A percentile compares a stretch with the other conserved stretches of the same genome.
phyloP scores from a whole-genome alignment of 2,797 vertebrate genomes.

The Chrosomus eos region DNA sequence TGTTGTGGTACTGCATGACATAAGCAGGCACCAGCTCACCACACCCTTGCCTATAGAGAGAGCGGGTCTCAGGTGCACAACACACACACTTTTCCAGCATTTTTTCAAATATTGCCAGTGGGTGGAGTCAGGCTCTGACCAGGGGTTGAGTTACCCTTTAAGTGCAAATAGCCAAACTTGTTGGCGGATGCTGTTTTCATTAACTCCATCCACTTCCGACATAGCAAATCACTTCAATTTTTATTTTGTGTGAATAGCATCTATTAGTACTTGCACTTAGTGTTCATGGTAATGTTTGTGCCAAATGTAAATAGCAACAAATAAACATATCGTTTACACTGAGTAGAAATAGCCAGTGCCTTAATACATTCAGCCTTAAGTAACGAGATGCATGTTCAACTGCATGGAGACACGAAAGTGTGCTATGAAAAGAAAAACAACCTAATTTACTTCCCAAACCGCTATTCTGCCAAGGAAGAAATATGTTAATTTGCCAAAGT shows the following conservation, averaged over 20 bases:
- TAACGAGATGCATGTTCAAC: constrained; percentile 55
- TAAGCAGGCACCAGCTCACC: too few relatives aligned
- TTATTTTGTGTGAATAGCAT: constrained; percentile 17
- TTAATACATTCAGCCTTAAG: constrained; percentile 28
- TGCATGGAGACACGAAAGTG: constrained; percentile 55
- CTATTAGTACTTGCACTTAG: constrained; percentile 23
- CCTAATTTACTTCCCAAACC: constrained; percentile 59
- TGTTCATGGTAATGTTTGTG: background rate
- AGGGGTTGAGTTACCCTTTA: background rate
- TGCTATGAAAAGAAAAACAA: constrained; percentile 62
- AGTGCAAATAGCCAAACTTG: background rate
- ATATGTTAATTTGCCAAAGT: constrained; percentile 63
- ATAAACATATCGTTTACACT: background rate
- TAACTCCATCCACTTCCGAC: background rate
- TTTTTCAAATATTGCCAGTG: too few relatives aligned
- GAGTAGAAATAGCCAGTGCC: background rate
- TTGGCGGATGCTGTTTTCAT: background rate
- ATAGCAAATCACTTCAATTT: background rate
- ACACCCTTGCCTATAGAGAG: too few relatives aligned
- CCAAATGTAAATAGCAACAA: background rate
- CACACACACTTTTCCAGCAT: too few relatives aligned
- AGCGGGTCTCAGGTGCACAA: too few relatives aligned
- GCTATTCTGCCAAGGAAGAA: constrained; percentile 55
- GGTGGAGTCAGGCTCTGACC: too few relatives aligned
- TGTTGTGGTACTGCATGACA: too few relatives aligned